Evolutionary conservation across 2,888 invertebrate species (phyloP).

Genomic region (Myopa testacea): DNA sequence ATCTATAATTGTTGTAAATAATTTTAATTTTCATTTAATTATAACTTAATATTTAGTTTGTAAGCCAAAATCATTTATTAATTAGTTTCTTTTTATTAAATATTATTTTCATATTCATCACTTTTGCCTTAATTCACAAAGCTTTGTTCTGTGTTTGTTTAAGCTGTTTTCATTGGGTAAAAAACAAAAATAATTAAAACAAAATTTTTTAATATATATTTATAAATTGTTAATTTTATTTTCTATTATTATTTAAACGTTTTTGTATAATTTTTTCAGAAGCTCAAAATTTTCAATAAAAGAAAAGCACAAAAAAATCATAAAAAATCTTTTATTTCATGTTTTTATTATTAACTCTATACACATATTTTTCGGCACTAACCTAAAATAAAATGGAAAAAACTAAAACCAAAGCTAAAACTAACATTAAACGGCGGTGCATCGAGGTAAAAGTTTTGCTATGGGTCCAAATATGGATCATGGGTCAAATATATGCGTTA

Average conservation of each 20-base stretch:
- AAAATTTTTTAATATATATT: neutral
- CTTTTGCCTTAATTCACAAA: conserved; percentile 53
- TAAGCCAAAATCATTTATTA: conserved; percentile 23
- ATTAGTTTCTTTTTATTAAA: conserved; percentile 12
- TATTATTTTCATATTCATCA: conserved; percentile 32
- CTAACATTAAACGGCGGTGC: conserved; percentile 62
- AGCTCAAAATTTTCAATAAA: conserved; percentile 41
- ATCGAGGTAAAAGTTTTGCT: conserved; percentile 43
- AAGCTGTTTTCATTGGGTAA: conserved; percentile 52
- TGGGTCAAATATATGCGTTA: no score
- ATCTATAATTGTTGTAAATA: conserved; percentile 20
- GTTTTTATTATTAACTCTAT: conserved; percentile 37
- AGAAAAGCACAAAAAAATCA: conserved; percentile 46
- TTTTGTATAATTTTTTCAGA: conserved; percentile 15
- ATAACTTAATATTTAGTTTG: neutral
- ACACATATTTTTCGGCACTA: conserved; percentile 20
- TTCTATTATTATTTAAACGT: conserved; percentile 11
- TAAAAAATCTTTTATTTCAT: conserved; percentile 54
- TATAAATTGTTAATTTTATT: conserved; percentile 54
- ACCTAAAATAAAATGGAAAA: conserved; percentile 25
- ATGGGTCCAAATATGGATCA: neutral
- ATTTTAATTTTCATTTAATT: neutral
- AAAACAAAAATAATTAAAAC: conserved; percentile 40
- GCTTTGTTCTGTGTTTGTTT: conserved; percentile 57
- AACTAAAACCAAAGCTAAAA: conserved; percentile 54